These are phyloP conservation scores for Thereuonema tuberculata DNA, from an alignment of 1,140 invertebrate genomes.

Conservation along the genomic window DNA sequence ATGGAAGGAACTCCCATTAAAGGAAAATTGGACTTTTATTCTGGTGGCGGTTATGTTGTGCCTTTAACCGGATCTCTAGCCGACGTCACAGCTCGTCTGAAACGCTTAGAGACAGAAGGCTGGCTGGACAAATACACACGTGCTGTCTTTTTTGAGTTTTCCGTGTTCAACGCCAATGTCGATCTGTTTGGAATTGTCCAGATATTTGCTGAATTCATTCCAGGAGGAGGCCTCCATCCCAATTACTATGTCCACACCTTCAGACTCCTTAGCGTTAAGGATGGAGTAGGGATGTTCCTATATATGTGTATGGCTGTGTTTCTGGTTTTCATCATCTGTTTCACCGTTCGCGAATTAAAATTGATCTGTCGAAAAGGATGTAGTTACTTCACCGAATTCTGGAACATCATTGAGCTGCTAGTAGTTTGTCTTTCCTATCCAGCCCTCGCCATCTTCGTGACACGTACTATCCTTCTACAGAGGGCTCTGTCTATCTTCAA, in stretches of 20 bases:
- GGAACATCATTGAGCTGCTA: constrained; percentile 34
- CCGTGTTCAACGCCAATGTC: constrained; percentile 40
- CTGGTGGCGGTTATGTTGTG: constrained; percentile 42
- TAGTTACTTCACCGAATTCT: constrained; percentile 29
- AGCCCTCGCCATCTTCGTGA: constrained; percentile 32
- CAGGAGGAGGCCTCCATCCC: constrained; percentile 37
- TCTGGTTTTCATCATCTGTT: constrained; percentile 35
- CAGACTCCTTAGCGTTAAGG: constrained; percentile 28
- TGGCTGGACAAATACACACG: constrained; percentile 44
- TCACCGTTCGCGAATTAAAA: constrained; percentile 33
- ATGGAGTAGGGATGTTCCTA: constrained; percentile 26
- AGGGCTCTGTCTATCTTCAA: constrained; percentile 31
- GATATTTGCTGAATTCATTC: constrained; percentile 38
- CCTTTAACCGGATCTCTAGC: constrained; percentile 31
- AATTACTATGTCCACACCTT: constrained; percentile 37
- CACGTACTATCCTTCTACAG: constrained; percentile 27
- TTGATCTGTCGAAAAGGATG: constrained; percentile 20
- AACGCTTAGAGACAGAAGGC: constrained; percentile 27
- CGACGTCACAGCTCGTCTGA: constrained; percentile 27
- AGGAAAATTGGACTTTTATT: constrained; percentile 34
- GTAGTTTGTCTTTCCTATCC: constrained; percentile 32
- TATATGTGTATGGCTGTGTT: constrained; percentile 31
- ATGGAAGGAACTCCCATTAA: constrained; percentile 36
- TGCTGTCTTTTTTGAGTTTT: constrained; percentile 43
- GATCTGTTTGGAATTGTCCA: constrained; percentile 39